phyloP scores from a whole-genome alignment of 2,113 vertebrate genomes.

The Willisornis vidua region DNA sequence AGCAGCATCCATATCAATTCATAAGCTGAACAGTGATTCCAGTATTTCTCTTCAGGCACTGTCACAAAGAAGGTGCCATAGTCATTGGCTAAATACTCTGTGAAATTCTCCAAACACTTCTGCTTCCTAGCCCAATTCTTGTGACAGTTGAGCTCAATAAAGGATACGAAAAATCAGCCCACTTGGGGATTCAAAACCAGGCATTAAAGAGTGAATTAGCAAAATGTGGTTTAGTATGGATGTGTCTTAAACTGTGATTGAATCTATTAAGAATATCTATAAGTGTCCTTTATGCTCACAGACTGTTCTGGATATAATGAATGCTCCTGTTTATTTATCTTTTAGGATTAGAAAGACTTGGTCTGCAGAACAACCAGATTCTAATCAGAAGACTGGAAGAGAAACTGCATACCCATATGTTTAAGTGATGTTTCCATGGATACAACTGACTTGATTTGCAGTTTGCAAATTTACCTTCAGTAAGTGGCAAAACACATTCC shows the following conservation, averaged over 20 bases:
- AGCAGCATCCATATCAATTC: neutral
- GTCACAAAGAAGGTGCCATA: neutral
- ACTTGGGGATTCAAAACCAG: neutral
- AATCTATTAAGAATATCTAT: neutral
- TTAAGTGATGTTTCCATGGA: constrained; percentile 41
- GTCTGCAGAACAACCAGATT: neutral
- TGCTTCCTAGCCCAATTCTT: neutral
- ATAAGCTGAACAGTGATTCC: neutral
- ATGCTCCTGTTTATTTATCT: neutral
- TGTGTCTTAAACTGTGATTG: neutral
- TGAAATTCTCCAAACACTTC: neutral
- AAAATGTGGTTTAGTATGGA: neutral
- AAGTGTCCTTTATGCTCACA: neutral
- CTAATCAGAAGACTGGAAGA: neutral
- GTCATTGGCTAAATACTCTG: neutral
- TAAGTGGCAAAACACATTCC: neutral
- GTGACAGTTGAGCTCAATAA: neutral
- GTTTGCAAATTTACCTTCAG: constrained; percentile 19
- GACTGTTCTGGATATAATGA: neutral
- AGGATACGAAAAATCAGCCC: neutral
- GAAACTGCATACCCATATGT: neutral
- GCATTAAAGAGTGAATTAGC: neutral
- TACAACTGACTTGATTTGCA: neutral
- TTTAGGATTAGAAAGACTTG: neutral
- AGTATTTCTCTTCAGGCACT: neutral